Evolutionary conservation across 2,888 invertebrate species (phyloP).

Genomic region (Drosophila ustulata): DNA sequence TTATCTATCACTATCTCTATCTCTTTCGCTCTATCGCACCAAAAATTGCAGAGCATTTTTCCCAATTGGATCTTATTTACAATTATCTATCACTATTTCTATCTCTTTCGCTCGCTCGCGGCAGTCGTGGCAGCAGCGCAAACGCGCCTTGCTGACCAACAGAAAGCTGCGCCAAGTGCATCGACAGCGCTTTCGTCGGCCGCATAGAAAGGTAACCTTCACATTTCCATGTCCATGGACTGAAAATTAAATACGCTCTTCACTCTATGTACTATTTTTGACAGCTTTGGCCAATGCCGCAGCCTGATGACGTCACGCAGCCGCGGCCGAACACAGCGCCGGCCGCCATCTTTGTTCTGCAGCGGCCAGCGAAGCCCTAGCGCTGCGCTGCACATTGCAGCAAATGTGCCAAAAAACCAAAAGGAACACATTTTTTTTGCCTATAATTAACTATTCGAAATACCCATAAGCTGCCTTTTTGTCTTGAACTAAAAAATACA

Average conservation of each 20-base stretch:
- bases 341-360: constrained; percentile 56
- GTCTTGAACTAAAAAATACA: not conserved
- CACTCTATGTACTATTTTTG: not conserved
- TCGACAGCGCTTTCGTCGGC: constrained; percentile 68
- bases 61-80: too few species aligned
- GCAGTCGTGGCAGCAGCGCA: constrained; percentile 74
- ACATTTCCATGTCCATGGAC: not conserved
- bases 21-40: too few species aligned
- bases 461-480: constrained; percentile 6
- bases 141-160: constrained; percentile 55
- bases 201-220: constrained; percentile 51
- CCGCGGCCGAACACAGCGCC: constrained; percentile 74
- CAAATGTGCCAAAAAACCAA: constrained; percentile 68
- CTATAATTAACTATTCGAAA: not conserved
- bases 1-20: too few species aligned
- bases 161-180: constrained; percentile 64
- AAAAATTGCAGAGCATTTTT: too few species aligned
- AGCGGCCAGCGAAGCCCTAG: constrained; percentile 6
- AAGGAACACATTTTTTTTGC: constrained; percentile 16
- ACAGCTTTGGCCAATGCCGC: constrained; percentile 63
- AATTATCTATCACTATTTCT: not conserved
- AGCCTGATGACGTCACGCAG: constrained; percentile 25
- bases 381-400: constrained; percentile 15
- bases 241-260: not conserved
- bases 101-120: not conserved